phyloP scores from a whole-genome alignment of 1,140 invertebrate genomes.

The Dreissena rostriformis region DNA sequence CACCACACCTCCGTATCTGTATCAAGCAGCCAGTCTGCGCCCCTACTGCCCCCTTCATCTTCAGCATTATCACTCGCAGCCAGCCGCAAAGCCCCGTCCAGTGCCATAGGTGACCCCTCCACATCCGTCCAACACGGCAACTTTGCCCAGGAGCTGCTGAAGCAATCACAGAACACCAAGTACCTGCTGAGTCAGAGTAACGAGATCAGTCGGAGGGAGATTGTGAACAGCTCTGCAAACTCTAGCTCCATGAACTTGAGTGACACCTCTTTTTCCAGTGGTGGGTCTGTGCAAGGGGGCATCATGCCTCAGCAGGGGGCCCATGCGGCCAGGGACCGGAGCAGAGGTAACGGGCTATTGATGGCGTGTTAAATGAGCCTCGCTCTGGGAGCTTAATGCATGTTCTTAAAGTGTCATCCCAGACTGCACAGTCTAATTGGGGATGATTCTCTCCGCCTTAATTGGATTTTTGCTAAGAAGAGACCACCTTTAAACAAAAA shows the following conservation, averaged over 20 bases:
- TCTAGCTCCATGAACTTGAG: constrained; percentile 70
- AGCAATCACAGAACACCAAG: constrained; percentile 78
- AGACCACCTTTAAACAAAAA: too few species aligned
- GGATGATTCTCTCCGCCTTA: too few species aligned
- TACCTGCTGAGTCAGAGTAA: constrained; percentile 73
- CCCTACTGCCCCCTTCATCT: constrained; percentile 14
- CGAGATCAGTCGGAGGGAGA: constrained; percentile 50
- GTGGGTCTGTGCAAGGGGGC: constrained; percentile 61
- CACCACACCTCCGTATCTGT: neutral
- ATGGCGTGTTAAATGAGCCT: too few species aligned
- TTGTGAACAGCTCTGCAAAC: constrained; percentile 45
- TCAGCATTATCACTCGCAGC: neutral
- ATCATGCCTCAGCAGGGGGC: constrained; percentile 45
- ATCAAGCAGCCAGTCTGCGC: neutral
- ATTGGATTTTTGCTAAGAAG: too few species aligned
- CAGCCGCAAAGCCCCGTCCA: constrained; percentile 8
- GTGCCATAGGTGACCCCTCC: neutral
- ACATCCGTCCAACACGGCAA: constrained; percentile 71
- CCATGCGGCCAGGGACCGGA: constrained; percentile 21
- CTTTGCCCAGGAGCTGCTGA: constrained; percentile 75
- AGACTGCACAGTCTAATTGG: too few species aligned
- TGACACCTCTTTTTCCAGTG: constrained; percentile 74
- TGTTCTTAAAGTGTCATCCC: too few species aligned
- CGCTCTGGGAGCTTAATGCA: too few species aligned
- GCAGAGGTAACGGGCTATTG: constrained; percentile 18